Conservation (phyloP, 2,113 vertebrate genomes). For the Dasypus novemcinctus region DNA sequence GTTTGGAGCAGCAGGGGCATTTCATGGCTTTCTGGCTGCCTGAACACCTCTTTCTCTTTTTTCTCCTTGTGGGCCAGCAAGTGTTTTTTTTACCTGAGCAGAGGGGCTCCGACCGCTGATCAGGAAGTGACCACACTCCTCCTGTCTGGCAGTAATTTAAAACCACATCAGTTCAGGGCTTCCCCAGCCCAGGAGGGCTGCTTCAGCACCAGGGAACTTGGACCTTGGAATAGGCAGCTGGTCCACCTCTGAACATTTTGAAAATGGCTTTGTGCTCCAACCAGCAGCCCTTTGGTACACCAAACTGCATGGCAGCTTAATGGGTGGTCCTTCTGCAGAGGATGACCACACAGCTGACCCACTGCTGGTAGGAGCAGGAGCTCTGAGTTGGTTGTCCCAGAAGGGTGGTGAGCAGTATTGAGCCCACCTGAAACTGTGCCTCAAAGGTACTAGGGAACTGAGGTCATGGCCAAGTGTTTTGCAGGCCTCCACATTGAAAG, state of each 20-base stretch:
- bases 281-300: background rate
- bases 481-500: background rate
- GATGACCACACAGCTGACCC: background rate
- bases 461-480: background rate
- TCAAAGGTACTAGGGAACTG: background rate
- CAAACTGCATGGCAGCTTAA: too few relatives aligned
- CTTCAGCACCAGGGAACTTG: fast-evolving
- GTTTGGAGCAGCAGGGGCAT: too few relatives aligned
- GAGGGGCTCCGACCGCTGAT: background rate
- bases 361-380: background rate
- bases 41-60: background rate
- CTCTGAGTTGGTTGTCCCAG: background rate
- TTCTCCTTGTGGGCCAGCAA: background rate
- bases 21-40: background rate
- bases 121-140: fast-evolving
- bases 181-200: background rate
- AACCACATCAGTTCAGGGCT: background rate
- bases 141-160: background rate
- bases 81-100: background rate
- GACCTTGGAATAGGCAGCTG: background rate
- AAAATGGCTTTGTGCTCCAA: background rate
- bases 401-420: background rate
- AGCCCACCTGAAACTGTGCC: background rate
- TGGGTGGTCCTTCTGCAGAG: background rate
- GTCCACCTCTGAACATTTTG: background rate